Evolutionary conservation across 2,113 vertebrate species (phyloP).

Genomic region (Edolisoma coerulescens): DNA sequence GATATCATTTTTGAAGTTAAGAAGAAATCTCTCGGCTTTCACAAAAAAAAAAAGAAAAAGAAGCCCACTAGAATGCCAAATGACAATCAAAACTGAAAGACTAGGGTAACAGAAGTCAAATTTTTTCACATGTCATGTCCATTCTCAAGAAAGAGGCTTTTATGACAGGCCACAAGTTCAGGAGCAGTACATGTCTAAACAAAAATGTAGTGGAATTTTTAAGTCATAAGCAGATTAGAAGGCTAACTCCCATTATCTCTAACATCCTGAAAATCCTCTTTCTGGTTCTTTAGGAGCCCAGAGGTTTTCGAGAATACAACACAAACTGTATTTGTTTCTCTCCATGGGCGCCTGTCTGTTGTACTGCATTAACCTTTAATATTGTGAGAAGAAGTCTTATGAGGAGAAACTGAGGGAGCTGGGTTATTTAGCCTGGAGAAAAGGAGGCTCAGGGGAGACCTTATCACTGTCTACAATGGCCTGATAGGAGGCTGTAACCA

Average conservation of each 20-base stretch:
- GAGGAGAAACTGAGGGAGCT: background rate
- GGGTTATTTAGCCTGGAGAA: background rate
- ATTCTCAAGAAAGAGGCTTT: background rate
- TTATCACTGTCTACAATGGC: background rate
- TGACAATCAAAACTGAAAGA: background rate
- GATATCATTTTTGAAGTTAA: background rate
- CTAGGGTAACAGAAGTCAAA: background rate
- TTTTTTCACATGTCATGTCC: background rate
- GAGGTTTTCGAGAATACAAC: background rate
- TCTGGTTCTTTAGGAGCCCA: background rate
- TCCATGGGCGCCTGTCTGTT: background rate
- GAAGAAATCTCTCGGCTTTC: background rate
- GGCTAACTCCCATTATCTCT: background rate
- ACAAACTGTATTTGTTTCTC: background rate
- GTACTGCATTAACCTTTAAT: background rate
- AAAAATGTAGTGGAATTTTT: background rate
- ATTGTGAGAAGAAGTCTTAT: background rate
- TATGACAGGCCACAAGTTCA: background rate
- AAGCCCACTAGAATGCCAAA: background rate
- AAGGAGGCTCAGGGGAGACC: background rate
- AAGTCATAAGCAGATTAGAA: slow-evolving; percentile 12
- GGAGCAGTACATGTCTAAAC: background rate
- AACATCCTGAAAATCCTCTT: background rate
- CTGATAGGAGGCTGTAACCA: background rate
- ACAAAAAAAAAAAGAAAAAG: background rate